Percentiles rank a stretch among this genome's conserved stretches.
phyloP scores from a whole-genome alignment of 2,113 vertebrate genomes.

The Sitta europaea region DNA sequence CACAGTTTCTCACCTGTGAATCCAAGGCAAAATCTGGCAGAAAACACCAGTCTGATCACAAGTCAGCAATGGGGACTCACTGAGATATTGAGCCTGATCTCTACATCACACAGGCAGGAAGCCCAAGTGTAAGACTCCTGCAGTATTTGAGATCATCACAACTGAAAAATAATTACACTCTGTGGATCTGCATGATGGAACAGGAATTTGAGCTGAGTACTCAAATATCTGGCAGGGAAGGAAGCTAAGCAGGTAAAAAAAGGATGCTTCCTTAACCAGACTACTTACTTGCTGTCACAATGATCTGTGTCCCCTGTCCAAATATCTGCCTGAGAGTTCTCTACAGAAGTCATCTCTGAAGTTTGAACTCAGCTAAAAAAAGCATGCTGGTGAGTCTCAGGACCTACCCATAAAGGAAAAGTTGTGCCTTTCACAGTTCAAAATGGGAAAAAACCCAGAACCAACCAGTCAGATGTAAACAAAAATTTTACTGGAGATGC shows the following conservation, averaged over 20 bases:
- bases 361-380: neutral
- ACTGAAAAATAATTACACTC: neutral
- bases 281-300: neutral
- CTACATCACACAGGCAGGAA: neutral
- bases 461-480: neutral
- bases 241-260: neutral
- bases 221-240: neutral
- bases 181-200: neutral
- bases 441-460: neutral
- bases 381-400: too few species aligned
- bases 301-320: neutral
- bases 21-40: neutral
- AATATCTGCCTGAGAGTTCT: neutral
- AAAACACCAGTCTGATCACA: neutral
- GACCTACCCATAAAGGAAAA: neutral
- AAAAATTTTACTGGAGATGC: neutral
- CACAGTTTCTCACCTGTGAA: neutral
- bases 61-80: neutral
- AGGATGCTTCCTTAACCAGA: neutral
- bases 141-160: neutral
- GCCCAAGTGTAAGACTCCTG: fast-evolving
- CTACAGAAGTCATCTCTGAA: neutral
- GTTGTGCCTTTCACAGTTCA: neutral
- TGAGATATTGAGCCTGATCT: neutral
- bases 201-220: neutral